Evolutionary conservation across 2,113 vertebrate species (phyloP), one percentile per base, ranked within the genome.

Genomic region (Brachyhypopomus gauderio): DNA sequence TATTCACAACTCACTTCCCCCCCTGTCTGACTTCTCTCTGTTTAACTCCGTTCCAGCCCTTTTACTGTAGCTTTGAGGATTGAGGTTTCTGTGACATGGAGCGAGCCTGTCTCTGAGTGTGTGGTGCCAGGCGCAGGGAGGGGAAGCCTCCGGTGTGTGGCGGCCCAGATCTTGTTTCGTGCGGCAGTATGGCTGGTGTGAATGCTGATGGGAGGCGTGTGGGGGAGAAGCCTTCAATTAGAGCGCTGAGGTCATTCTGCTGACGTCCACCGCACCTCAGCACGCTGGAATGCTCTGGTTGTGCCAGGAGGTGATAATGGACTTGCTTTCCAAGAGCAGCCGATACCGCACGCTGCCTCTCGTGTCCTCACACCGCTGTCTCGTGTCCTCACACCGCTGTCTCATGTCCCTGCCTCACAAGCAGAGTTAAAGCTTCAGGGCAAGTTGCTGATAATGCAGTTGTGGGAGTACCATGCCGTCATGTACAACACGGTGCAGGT

Each of bases 191-290:
- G 41, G 41, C 41, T 41, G 41, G 22, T 41, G 59, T 34, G 41
- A 48, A 25, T 41, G 41, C 41, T 41, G 41, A 41, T 9, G 41
- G 41, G 41, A 41, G 41, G 41, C 11, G n/a, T 16, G 52, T 60
- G 34, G 62, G 74, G 30, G 82, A 79, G 80, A 80, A 72, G 69
- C 48, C 80, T 86, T 78, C 55, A 82, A 84, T 87, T 82, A 86
- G 62, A 27, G 41, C 79, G 52, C 48, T 72, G 70, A 69, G 69
- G 81, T 87, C 79, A 83, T 55, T 36, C 2, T 20, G 23, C 66
- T 64, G 64, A 67, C 41, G 59, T 62, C 27, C 77, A 59, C 36
- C 63, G 62, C 56, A 78, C 25, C 52, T 84, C 75, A 59, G 71
- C 63, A 45, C 34, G 16, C 30, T 70, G 77, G 86, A 87, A 86